A percentile compares a stretch with the other conserved stretches of the same genome.
phyloP scores from a whole-genome alignment of 2,797 vertebrate genomes.

The Nannoperca obscura region DNA sequence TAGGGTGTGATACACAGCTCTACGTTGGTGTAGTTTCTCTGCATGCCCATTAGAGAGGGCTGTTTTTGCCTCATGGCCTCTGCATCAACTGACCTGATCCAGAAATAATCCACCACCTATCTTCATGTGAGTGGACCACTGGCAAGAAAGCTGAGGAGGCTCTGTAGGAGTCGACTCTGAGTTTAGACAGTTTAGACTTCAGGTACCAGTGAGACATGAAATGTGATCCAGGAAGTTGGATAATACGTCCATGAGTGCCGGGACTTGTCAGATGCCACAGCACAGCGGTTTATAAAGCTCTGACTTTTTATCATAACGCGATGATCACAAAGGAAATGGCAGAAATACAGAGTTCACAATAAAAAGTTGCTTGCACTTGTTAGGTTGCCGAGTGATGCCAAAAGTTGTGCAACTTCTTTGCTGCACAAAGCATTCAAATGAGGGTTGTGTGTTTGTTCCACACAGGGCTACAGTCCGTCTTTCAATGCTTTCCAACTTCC shows the following conservation, averaged over 20 bases:
- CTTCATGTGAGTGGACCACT: not conserved
- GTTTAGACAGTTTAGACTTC: constrained; percentile 7
- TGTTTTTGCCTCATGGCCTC: constrained; percentile 31
- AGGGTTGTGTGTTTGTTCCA: not conserved
- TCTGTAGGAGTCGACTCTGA: not conserved
- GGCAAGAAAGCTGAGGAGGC: not conserved
- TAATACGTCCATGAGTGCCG: not conserved
- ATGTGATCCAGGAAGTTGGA: not conserved
- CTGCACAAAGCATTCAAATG: not conserved
- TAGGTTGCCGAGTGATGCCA: not conserved
- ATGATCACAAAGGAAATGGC: not conserved
- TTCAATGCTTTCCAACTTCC: not conserved
- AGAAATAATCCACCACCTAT: constrained; percentile 25
- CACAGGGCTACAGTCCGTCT: not conserved
- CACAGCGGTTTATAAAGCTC: not conserved
- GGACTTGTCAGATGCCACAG: not conserved
- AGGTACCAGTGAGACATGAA: constrained; percentile 6
- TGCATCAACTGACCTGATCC: not conserved
- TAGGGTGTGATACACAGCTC: constrained; percentile 26
- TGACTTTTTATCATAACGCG: not conserved
- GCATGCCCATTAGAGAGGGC: constrained; percentile 43
- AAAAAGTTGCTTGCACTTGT: not conserved
- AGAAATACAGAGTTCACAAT: not conserved
- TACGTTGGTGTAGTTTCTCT: constrained; percentile 24
- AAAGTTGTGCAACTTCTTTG: not conserved